These are phyloP conservation scores for Paracyclopina nana DNA, from an alignment of 1,140 invertebrate genomes.

Conservation along the genomic window DNA sequence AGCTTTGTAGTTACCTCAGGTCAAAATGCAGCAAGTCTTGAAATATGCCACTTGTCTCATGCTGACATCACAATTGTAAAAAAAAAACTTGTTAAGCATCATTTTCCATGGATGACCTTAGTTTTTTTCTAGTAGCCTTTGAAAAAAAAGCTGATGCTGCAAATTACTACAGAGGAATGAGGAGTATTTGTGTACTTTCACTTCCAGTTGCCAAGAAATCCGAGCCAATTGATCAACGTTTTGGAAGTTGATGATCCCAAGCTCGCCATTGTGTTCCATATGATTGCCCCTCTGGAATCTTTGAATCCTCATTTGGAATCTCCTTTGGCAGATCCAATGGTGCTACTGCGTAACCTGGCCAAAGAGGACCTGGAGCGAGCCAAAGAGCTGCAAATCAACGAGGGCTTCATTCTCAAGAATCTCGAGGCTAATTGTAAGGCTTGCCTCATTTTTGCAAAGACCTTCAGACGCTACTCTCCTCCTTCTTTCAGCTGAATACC, in stretches of 20 bases:
- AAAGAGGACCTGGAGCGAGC: conserved; percentile 33
- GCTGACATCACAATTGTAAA: too few species aligned
- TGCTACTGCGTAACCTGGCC: conserved; percentile 51
- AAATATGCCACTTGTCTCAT: too few species aligned
- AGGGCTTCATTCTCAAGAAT: conserved; percentile 62
- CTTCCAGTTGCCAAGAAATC: conserved; percentile 25
- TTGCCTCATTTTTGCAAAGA: not conserved
- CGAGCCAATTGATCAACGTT: conserved; percentile 42
- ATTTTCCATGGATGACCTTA: too few species aligned
- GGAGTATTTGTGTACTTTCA: not conserved
- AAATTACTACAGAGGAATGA: too few species aligned
- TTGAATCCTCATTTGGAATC: conserved; percentile 61
- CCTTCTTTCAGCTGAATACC: conserved; percentile 47
- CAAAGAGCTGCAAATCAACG: conserved; percentile 43
- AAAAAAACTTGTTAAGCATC: too few species aligned
- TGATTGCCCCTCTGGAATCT: conserved; percentile 63
- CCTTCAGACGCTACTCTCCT: not conserved
- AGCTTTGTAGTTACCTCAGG: too few species aligned
- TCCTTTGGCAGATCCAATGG: conserved; percentile 47
- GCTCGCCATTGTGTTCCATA: conserved; percentile 44
- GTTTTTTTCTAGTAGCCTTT: too few species aligned
- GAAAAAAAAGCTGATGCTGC: too few species aligned
- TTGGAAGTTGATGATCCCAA: conserved; percentile 34
- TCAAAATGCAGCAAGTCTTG: too few species aligned
- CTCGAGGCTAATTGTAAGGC: conserved; percentile 57